phyloP scores from a whole-genome alignment of 2,797 vertebrate species.

The Gallinago stenura region DNA sequence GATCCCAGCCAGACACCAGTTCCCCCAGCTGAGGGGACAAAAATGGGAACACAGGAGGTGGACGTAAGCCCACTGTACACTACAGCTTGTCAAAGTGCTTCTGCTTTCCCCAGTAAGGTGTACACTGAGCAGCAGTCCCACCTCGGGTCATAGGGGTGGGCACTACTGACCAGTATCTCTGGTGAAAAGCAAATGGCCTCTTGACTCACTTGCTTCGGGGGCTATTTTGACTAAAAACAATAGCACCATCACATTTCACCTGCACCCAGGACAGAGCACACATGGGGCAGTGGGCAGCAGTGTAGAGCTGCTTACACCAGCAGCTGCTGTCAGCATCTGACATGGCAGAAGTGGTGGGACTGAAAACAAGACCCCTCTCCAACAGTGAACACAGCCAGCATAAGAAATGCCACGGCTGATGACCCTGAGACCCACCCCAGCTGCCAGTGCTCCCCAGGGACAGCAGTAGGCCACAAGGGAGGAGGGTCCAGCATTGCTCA shows the following conservation, averaged over 20 bases:
- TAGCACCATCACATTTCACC: background rate
- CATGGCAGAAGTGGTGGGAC: background rate
- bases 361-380: background rate
- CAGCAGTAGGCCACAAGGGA: background rate
- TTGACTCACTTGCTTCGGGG: background rate
- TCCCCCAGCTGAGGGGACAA: background rate
- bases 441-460: background rate
- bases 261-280: background rate
- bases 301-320: background rate
- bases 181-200: background rate
- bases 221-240: background rate
- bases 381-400: background rate
- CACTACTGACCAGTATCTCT: background rate
- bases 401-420: background rate
- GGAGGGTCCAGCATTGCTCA: constrained; percentile 54
- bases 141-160: rapidly evolving
- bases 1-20: background rate
- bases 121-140: rapidly evolving
- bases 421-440: background rate
- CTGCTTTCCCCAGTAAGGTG: background rate
- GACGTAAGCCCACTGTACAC: background rate
- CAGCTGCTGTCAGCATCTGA: background rate
- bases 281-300: background rate
- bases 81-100: background rate
- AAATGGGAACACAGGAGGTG: background rate